Conservation (phyloP, 2,797 vertebrate species). For the Ctenopoma kingsleyae region DNA sequence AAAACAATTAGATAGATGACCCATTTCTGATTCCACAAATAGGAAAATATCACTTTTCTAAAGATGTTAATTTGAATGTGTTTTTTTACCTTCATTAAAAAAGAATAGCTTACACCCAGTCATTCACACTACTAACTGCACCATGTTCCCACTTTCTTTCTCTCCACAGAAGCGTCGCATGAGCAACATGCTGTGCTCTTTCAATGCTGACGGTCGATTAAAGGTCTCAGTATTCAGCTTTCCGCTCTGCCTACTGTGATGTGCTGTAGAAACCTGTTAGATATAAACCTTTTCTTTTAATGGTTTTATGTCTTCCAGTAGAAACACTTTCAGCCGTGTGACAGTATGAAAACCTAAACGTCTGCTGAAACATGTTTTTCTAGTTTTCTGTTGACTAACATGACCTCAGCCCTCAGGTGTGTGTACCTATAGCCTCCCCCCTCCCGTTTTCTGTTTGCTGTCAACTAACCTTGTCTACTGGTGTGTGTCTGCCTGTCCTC, state of each 20-base stretch:
- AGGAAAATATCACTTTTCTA: slow-evolving; percentile 12
- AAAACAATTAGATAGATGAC: background rate
- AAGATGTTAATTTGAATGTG: background rate
- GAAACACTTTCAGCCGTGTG: slow-evolving; percentile 13
- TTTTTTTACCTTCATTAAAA: background rate
- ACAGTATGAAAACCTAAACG: background rate
- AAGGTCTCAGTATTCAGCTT: slow-evolving; percentile 71
- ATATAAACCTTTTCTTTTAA: background rate
- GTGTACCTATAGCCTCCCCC: slow-evolving; percentile 34
- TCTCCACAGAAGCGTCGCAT: slow-evolving; percentile 77
- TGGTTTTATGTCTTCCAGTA: slow-evolving; percentile 10
- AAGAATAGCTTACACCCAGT: background rate
- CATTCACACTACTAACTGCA: slow-evolving; percentile 20
- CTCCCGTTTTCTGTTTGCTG: slow-evolving; percentile 24
- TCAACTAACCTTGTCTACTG: slow-evolving; percentile 35
- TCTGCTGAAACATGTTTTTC: slow-evolving; percentile 17
- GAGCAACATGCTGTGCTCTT: slow-evolving; percentile 71
- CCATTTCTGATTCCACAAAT: slow-evolving; percentile 13
- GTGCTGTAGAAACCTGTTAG: slow-evolving; percentile 31
- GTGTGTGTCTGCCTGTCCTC: slow-evolving; percentile 2
- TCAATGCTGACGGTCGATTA: slow-evolving; percentile 70
- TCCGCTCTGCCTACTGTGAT: slow-evolving; percentile 53
- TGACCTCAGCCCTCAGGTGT: slow-evolving; percentile 19
- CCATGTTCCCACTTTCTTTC: slow-evolving; percentile 30
- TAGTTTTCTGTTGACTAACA: slow-evolving; percentile 36